These are phyloP conservation scores for Cephonodes hylas DNA, from an alignment of 2,888 invertebrate genomes.

Conservation along the genomic window DNA sequence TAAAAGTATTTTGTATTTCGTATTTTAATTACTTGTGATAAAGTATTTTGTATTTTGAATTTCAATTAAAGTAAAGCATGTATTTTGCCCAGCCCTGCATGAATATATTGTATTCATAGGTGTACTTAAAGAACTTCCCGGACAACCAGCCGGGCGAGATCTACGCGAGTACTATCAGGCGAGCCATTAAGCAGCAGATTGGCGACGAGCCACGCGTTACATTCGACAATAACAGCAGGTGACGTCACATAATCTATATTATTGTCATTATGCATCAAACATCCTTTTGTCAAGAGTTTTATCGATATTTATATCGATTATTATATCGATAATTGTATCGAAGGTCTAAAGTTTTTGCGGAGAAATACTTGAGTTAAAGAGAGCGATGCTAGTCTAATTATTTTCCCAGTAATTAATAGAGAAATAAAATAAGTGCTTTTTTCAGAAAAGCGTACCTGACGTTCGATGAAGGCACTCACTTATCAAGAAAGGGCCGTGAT, in stretches of 20 bases:
- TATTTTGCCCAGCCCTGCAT: too few species aligned
- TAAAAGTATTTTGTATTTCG: too few species aligned
- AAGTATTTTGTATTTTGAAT: too few species aligned
- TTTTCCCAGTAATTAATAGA: too few species aligned
- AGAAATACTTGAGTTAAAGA: too few species aligned
- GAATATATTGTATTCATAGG: constrained; percentile 30
- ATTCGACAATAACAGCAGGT: constrained; percentile 77
- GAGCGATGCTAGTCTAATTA: too few species aligned
- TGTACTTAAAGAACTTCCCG: constrained; percentile 77
- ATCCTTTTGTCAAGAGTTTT: too few species aligned
- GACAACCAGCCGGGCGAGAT: constrained; percentile 85
- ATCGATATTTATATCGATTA: too few species aligned
- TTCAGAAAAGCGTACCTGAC: constrained; percentile 85
- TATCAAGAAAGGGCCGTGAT: constrained; percentile 37
- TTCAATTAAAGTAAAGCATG: too few species aligned
- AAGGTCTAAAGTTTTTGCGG: too few species aligned
- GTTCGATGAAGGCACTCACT: constrained; percentile 71
- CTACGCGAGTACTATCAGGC: constrained; percentile 84
- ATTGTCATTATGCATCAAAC: neutral
- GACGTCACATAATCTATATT: neutral
- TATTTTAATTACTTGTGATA: too few species aligned
- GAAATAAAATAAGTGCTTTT: constrained; percentile 26
- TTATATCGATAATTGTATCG: too few species aligned
- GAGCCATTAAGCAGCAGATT: constrained; percentile 75
- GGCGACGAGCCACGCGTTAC: constrained; percentile 76